phyloP scores from a whole-genome alignment of 2,888 invertebrate genomes.

The Hymenopus coronatus region DNA sequence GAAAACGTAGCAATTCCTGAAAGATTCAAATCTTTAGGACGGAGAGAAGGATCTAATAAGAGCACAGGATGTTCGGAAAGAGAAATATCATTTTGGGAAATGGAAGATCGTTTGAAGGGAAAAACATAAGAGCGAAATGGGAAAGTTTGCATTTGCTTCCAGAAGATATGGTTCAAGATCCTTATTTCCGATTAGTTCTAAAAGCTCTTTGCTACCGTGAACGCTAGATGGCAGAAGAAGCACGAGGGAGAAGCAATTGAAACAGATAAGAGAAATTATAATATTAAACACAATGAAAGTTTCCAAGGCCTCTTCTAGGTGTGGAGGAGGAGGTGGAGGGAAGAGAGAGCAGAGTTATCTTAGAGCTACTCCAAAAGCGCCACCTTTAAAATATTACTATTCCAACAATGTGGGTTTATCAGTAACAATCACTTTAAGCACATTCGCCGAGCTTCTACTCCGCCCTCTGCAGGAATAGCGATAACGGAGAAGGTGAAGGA shows the following conservation, averaged over 20 bases:
- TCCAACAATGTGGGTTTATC: constrained; percentile 8
- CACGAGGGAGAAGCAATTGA: not conserved
- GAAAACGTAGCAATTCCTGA: not conserved
- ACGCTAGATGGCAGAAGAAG: not conserved
- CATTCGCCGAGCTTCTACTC: not conserved
- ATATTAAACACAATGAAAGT: constrained; percentile 20
- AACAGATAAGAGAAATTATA: constrained; percentile 16
- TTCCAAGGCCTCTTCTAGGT: not conserved
- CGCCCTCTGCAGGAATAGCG: not conserved
- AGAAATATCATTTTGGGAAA: not conserved
- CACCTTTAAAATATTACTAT: constrained; percentile 15
- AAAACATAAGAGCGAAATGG: not conserved
- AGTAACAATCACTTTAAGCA: not conserved
- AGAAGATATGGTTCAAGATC: not conserved
- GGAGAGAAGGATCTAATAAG: not conserved
- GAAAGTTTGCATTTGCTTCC: not conserved
- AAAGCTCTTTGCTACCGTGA: not conserved
- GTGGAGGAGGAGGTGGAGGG: not conserved
- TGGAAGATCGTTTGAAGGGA: not conserved
- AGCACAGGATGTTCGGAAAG: not conserved
- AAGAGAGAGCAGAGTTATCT: constrained; percentile 1
- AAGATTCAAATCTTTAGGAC: not conserved
- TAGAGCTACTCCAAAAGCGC: constrained; percentile 6
- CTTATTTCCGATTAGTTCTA: not conserved
- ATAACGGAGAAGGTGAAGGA: not conserved